Evolutionary conservation across 2,797 vertebrate species (phyloP).

Genomic region (Myotis vivesi): DNA sequence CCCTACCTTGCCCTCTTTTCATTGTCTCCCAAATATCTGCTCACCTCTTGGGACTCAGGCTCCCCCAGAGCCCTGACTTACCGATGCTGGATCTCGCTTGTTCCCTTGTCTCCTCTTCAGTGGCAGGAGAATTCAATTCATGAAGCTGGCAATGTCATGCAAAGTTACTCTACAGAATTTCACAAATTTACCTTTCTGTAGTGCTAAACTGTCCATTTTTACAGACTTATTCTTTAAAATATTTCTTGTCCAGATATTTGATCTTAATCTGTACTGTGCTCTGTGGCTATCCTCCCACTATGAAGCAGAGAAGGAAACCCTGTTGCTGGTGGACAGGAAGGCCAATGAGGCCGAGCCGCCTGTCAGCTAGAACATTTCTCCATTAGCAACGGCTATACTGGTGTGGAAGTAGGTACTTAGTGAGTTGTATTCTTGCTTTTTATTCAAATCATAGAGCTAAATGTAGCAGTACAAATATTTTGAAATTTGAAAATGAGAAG

Average conservation of each 20-base stretch:
- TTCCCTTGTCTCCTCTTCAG: not conserved
- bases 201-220: not conserved
- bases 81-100: no score
- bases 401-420: not conserved
- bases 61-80: not conserved
- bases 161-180: not conserved
- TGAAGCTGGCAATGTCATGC: not conserved
- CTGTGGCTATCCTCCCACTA: not conserved
- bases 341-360: not conserved
- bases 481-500: conserved; percentile 29
- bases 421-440: not conserved
- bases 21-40: not conserved
- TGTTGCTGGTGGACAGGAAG: not conserved
- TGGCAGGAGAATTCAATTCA: not conserved
- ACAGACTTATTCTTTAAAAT: not conserved
- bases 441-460: not conserved
- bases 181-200: not conserved
- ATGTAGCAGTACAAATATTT: not conserved
- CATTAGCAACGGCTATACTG: not conserved
- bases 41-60: not conserved
- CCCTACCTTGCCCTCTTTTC: not conserved
- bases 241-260: not conserved
- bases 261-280: not conserved
- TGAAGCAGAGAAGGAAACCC: not conserved
- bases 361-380: not conserved